phyloP scores from a whole-genome alignment of 2,888 invertebrate genomes.

The Chloroclystis v-ata region DNA sequence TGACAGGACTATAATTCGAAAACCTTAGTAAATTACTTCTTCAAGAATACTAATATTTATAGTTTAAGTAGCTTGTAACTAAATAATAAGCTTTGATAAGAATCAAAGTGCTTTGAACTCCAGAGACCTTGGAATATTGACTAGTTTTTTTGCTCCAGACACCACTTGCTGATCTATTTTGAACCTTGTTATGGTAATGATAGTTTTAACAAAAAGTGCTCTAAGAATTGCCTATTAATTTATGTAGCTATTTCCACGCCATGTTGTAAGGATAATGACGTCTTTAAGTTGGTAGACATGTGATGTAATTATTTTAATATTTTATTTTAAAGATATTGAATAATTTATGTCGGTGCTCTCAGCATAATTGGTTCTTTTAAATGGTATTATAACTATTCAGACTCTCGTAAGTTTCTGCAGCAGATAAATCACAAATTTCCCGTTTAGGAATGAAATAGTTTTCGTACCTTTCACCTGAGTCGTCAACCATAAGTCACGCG shows the following conservation, averaged over 20 bases:
- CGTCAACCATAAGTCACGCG: background rate
- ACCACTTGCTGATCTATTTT: background rate
- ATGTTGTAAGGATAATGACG: too few species aligned
- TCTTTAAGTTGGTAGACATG: too few species aligned
- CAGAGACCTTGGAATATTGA: constrained; percentile 3
- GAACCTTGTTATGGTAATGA: background rate
- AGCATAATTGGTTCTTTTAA: too few species aligned
- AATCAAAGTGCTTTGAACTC: constrained; percentile 7
- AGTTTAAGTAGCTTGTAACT: constrained; percentile 1
- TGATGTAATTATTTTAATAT: too few species aligned
- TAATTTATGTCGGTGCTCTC: too few species aligned
- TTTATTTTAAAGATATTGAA: too few species aligned
- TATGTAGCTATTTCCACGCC: background rate
- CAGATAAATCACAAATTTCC: background rate
- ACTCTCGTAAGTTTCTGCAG: background rate
- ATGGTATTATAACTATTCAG: too few species aligned
- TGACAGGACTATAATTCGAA: constrained; percentile 28
- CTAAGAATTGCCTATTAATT: background rate
- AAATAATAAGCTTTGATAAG: constrained; percentile 5
- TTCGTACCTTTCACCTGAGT: background rate
- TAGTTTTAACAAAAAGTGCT: background rate
- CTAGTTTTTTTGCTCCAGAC: background rate
- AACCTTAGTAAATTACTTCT: background rate
- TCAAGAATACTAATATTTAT: constrained; percentile 16
- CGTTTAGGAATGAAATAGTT: background rate